Evolutionary conservation across 1,140 invertebrate genomes (phyloP).

Genomic region (Spodoptera litura): DNA sequence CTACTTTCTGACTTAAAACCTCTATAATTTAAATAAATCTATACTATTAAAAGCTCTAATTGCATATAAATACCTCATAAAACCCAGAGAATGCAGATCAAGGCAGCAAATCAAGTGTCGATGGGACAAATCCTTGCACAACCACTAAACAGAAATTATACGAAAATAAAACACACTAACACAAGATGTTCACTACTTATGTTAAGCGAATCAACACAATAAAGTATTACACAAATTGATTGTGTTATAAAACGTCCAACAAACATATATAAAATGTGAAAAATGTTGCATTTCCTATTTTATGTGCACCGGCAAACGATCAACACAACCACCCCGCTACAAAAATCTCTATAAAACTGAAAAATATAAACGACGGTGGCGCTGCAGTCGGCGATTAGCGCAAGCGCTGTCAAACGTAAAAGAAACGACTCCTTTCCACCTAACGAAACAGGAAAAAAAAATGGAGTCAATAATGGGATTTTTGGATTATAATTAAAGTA

Average conservation of each 20-base stretch:
- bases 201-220: conserved; percentile 58
- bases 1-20: conserved; percentile 25
- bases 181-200: conserved; percentile 65
- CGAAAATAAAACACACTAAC: conserved; percentile 73
- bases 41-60: not conserved
- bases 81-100: conserved; percentile 50
- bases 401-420: conserved; percentile 71
- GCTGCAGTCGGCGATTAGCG: conserved; percentile 68
- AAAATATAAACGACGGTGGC: conserved; percentile 60
- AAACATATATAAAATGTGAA: conserved; percentile 71
- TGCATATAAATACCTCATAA: conserved; percentile 58
- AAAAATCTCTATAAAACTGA: conserved; percentile 82
- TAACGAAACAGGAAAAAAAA: not conserved
- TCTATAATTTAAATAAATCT: not conserved
- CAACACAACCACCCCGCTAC: conserved; percentile 66
- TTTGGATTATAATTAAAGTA: not conserved
- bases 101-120: conserved; percentile 62
- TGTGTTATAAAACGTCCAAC: conserved; percentile 77
- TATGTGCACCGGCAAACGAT: conserved; percentile 63
- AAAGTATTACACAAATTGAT: conserved; percentile 70
- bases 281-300: conserved; percentile 75
- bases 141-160: conserved; percentile 76
- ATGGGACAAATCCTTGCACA: conserved; percentile 78
- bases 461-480: too few relatives aligned
- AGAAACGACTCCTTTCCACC: conserved; percentile 33